These are phyloP conservation scores for Muscicapa striata DNA, from an alignment of 2,797 vertebrate species.

Conservation along the genomic window DNA sequence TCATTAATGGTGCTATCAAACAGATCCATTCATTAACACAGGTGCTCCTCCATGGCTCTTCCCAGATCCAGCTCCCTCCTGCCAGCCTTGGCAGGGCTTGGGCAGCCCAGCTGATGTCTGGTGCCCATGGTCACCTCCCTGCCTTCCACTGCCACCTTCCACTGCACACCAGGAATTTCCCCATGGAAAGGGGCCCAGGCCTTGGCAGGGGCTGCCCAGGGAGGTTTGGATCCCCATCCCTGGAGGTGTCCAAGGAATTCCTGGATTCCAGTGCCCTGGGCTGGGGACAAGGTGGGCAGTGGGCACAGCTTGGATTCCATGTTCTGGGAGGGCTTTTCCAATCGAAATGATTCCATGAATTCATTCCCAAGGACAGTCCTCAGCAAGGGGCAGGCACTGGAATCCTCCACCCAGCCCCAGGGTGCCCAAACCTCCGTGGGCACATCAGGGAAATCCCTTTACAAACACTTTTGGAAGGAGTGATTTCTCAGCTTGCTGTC, in stretches of 20 bases:
- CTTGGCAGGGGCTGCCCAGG: neutral
- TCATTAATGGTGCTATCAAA: neutral
- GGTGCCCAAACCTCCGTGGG: neutral
- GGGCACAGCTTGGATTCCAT: fast-evolving
- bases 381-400: neutral
- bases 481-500: neutral
- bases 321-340: neutral
- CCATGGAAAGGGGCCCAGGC: neutral
- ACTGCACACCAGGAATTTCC: neutral
- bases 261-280: neutral
- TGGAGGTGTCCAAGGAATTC: neutral
- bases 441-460: neutral
- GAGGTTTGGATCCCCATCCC: neutral
- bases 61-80: neutral
- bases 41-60: neutral
- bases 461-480: neutral
- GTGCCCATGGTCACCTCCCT: neutral
- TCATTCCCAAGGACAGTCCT: neutral
- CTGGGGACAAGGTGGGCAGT: fast-evolving
- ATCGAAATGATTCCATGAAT: neutral
- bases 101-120: neutral
- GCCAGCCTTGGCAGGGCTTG: neutral
- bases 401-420: neutral
- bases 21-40: fast-evolving
- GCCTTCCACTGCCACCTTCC: neutral